A percentile compares a stretch with the other conserved stretches of the same genome.
Conservation (phyloP, 2,797 vertebrate genomes). For the Dendrocincla fuliginosa region DNA sequence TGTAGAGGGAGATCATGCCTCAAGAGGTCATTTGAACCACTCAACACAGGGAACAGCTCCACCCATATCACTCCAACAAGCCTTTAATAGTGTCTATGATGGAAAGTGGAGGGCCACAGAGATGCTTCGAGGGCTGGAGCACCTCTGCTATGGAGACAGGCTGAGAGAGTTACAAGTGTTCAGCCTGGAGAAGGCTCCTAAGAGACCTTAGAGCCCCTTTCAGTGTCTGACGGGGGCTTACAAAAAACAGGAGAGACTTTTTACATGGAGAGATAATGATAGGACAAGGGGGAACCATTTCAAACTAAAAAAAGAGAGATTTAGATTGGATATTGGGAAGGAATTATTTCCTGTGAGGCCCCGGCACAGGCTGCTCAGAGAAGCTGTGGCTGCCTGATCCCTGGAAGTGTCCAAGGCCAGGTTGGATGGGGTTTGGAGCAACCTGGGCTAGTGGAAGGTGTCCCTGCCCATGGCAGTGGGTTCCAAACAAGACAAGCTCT, state of each 20-base stretch:
- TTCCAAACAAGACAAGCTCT: not conserved
- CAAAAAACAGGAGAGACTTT: not conserved
- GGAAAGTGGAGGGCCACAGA: not conserved
- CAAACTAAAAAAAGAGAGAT: not conserved
- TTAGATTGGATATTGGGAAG: not conserved
- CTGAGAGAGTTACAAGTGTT: not conserved
- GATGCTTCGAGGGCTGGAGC: not conserved
- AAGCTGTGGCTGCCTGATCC: not conserved
- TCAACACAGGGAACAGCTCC: not conserved
- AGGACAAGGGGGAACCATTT: not conserved
- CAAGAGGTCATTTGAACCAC: not conserved
- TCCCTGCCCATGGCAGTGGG: not conserved
- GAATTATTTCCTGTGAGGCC: not conserved
- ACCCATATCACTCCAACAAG: accelerated
- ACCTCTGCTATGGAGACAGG: not conserved
- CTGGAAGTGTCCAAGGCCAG: not conserved
- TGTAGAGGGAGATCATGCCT: not conserved
- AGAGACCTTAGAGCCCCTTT: not conserved
- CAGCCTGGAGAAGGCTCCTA: not conserved
- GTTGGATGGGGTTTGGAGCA: accelerated
- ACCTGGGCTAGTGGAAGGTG: accelerated
- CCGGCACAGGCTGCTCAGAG: not conserved
- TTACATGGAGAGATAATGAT: not conserved
- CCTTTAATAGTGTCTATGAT: accelerated
- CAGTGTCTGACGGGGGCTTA: not conserved